phyloP scores from a whole-genome alignment of 2,797 vertebrate genomes.

The Leucoraja ocellata region DNA sequence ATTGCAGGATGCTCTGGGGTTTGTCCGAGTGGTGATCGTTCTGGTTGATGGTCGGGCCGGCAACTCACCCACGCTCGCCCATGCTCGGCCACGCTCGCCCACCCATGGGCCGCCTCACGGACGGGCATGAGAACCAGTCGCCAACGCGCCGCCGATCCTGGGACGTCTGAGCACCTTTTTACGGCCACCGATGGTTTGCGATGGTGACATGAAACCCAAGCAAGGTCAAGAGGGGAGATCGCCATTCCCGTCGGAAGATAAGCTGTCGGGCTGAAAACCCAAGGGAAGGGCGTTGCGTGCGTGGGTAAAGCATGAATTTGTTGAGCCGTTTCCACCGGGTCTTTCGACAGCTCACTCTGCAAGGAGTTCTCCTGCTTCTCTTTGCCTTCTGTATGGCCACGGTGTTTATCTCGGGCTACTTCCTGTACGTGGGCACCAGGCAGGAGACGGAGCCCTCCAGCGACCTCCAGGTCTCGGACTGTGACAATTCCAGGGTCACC shows the following conservation, averaged over 20 bases:
- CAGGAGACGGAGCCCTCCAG: slow-evolving; percentile 81
- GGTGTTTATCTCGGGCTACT: slow-evolving; percentile 93
- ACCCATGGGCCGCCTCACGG: background rate
- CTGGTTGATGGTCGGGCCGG: background rate
- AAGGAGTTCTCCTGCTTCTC: slow-evolving; percentile 86
- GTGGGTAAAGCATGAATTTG: slow-evolving; percentile 75
- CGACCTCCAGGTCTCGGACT: slow-evolving; percentile 67
- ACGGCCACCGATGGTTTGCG: background rate
- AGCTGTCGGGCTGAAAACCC: background rate
- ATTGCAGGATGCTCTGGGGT: background rate
- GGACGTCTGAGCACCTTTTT: background rate
- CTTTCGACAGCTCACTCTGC: slow-evolving; percentile 87
- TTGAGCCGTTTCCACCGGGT: slow-evolving; percentile 81
- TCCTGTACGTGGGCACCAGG: slow-evolving; percentile 88
- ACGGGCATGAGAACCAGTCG: background rate
- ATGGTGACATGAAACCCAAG: slow-evolving; percentile 35
- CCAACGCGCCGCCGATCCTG: background rate
- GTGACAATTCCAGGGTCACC: slow-evolving; percentile 73
- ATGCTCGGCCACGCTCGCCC: too few species aligned
- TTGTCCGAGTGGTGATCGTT: background rate
- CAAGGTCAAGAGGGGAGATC: slow-evolving; percentile 6
- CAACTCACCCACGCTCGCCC: background rate
- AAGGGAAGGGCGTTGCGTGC: slow-evolving; percentile 41
- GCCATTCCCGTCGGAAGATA: background rate
- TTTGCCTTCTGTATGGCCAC: slow-evolving; percentile 90